Evolutionary conservation across 2,888 invertebrate genomes (phyloP), one percentile per base, ranked within the genome.

Genomic region (Hydrotaea cyrtoneurina): DNA sequence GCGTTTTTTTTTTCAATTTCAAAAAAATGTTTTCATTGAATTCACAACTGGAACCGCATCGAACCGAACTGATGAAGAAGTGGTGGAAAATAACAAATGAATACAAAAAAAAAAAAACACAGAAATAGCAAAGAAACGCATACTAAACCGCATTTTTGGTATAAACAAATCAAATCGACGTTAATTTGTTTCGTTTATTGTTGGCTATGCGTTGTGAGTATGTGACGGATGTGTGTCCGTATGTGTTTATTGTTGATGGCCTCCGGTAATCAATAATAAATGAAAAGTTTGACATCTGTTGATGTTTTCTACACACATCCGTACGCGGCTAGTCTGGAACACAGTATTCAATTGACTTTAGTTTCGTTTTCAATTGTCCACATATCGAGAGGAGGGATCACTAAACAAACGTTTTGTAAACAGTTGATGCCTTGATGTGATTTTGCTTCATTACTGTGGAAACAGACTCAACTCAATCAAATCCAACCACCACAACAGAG

Each of bases 171-270:
- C 79, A 85, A 85, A 85, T 85, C 80, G 80, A 71, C 79, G 80
- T 85, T 55, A 69, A 79, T 85, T 85, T 73, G 79, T 80, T 82
- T 85, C 80, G 85, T 85, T 85, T 85, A 85, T 82, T 66, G 66
- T 39, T 59, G 43, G 11, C 43, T 43, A 43, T 11, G n/a, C n/a
- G n/a, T n/a, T n/a, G 43, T 43, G 15, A 13, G 50, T 50, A 50
- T n/a, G 50, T 50, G 50, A n/a, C 3, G 69, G 21, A 13, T 69
- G 69, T 43, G 43, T 19, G 19, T 43, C n/a, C 2, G 13, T 59
- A 15, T 13, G 17, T 62, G 23, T 43, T 43, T 46, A 23, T 69
- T 69, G 39, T 69, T 69, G 23, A 13, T 57, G 26, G 64, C 80
- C 55, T 69, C 55, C 69, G 50, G 66, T 66, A 66, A 80, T 82